These are phyloP conservation scores for Pterostichus madidus DNA, from an alignment of 2,888 invertebrate species.

Conservation along the genomic window DNA sequence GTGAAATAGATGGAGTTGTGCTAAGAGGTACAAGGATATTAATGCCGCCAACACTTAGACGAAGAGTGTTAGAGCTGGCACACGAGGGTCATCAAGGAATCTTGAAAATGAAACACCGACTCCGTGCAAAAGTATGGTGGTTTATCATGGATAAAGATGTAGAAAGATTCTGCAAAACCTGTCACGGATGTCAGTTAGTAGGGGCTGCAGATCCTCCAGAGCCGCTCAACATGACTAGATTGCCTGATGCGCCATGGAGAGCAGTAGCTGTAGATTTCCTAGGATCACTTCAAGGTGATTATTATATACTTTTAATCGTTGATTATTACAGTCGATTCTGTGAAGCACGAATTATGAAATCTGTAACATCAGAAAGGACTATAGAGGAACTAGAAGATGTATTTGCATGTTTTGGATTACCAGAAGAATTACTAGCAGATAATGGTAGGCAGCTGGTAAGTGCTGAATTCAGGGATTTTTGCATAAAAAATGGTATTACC, in stretches of 20 bases:
- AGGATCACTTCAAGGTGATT: slow-evolving; percentile 67
- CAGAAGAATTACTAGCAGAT: slow-evolving; percentile 4
- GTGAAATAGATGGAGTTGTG: no score
- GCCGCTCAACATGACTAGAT: slow-evolving; percentile 67
- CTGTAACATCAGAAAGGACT: slow-evolving; percentile 41
- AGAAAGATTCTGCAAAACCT: slow-evolving; percentile 67
- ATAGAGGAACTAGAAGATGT: slow-evolving; percentile 59
- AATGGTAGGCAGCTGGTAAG: slow-evolving; percentile 33
- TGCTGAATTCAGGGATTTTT: no score
- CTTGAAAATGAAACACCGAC: slow-evolving; percentile 17
- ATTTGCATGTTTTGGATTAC: slow-evolving; percentile 45
- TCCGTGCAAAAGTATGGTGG: slow-evolving; percentile 67
- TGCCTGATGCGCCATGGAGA: slow-evolving; percentile 68
- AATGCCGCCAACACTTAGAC: no score
- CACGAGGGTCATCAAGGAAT: slow-evolving; percentile 68
- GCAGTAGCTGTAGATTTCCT: slow-evolving; percentile 68
- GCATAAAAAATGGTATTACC: no score
- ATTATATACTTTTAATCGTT: slow-evolving; percentile 68
- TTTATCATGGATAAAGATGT: slow-evolving; percentile 69
- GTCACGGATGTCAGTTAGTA: slow-evolving; percentile 69
- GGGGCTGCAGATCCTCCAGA: slow-evolving; percentile 62
- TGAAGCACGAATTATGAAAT: slow-evolving; percentile 56
- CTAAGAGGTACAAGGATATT: no score
- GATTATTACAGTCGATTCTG: slow-evolving; percentile 69
- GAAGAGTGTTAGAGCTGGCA: slow-evolving; percentile 56